Conservation (phyloP, 2,797 vertebrate species). For the Neostethus bicornis region DNA sequence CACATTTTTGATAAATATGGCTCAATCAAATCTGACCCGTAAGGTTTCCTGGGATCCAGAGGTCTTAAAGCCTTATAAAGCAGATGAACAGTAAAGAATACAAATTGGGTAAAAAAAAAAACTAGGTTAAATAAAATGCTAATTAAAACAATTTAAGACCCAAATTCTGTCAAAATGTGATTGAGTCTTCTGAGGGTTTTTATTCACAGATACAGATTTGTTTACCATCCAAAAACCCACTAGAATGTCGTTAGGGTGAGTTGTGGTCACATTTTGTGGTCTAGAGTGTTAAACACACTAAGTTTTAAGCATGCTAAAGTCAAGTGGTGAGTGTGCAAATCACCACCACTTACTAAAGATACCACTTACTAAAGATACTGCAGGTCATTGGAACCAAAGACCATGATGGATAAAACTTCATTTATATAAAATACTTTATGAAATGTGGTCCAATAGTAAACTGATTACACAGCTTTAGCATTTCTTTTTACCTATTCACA, state of each 20-base stretch:
- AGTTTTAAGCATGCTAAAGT: conserved; percentile 33
- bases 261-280: conserved; percentile 43
- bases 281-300: conserved; percentile 41
- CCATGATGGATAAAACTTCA: conserved; percentile 10
- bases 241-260: conserved; percentile 28
- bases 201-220: no score
- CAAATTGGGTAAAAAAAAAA: no score
- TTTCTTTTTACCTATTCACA: neutral
- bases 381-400: conserved; percentile 33
- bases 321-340: conserved; percentile 34
- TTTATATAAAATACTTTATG: neutral
- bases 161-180: no score
- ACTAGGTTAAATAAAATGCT: no score
- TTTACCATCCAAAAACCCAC: no score
- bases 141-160: no score
- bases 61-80: no score
- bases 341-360: conserved; percentile 34
- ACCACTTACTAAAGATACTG: conserved; percentile 35
- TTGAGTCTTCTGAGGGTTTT: no score
- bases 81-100: no score
- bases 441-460: neutral
- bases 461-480: neutral
- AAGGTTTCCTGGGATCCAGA: no score
- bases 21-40: no score
- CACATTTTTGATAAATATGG: no score